Evolutionary conservation across 2,888 invertebrate genomes (phyloP).

Genomic region (Apamea anceps): DNA sequence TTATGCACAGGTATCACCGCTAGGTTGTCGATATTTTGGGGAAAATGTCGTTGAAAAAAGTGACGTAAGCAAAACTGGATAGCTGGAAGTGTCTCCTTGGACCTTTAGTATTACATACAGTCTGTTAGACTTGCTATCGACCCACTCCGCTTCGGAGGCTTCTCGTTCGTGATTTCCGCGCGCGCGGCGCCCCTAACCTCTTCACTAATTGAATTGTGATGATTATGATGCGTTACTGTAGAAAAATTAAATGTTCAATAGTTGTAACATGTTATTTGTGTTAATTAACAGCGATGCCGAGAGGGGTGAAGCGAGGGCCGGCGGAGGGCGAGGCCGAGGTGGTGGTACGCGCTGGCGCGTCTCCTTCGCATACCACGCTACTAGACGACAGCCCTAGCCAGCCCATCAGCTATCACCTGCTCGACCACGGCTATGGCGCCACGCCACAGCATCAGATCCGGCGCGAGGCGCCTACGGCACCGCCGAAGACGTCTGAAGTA

Average conservation of each 20-base stretch:
- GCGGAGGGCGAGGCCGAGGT: conserved; percentile 89
- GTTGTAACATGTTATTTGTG: conserved; percentile 68
- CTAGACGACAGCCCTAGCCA: conserved; percentile 89
- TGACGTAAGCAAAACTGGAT: conserved; percentile 86
- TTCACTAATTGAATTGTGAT: conserved; percentile 88
- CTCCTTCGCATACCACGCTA: conserved; percentile 89
- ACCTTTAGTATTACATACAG: conserved; percentile 76
- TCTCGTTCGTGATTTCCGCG: conserved; percentile 86
- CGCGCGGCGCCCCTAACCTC: conserved; percentile 90
- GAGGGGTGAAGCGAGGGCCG: conserved; percentile 90
- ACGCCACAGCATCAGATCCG: conserved; percentile 93
- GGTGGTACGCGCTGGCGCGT: conserved; percentile 88
- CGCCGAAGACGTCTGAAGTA: conserved; percentile 90
- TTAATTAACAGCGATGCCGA: conserved; percentile 89
- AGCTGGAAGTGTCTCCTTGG: conserved; percentile 76
- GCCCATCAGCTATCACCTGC: conserved; percentile 93
- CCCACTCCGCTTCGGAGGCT: conserved; percentile 87
- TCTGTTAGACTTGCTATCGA: conserved; percentile 82
- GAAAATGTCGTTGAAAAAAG: conserved; percentile 84
- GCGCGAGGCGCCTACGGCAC: conserved; percentile 89
- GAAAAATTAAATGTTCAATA: conserved; percentile 64
- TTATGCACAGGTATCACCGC: conserved; percentile 82
- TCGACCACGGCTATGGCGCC: conserved; percentile 96
- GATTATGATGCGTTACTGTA: conserved; percentile 73
- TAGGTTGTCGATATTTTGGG: conserved; percentile 85